phyloP scores from a whole-genome alignment of 2,797 vertebrate species.

The Pangasius djambal region DNA sequence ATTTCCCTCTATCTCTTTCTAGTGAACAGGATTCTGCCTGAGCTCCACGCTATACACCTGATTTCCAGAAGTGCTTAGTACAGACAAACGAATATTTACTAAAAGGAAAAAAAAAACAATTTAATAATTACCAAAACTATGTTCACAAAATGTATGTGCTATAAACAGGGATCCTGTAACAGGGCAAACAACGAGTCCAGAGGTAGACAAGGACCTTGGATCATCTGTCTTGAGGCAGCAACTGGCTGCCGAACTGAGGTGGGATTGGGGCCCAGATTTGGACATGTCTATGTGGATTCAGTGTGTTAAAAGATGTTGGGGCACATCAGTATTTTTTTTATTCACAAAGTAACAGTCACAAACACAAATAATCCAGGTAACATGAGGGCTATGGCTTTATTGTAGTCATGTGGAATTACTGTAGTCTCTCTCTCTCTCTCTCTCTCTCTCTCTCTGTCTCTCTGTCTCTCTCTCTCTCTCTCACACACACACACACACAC shows the following conservation, averaged over 20 bases:
- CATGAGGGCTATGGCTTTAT: not conserved
- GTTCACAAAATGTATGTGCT: not conserved
- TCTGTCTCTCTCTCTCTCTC: not conserved
- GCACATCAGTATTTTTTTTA: not conserved
- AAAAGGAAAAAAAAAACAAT: not conserved
- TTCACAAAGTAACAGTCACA: not conserved
- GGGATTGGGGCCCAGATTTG: not conserved
- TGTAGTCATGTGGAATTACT: not conserved
- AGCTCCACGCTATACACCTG: not conserved
- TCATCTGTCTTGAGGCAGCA: not conserved
- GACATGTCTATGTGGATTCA: not conserved
- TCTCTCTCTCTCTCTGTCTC: too few relatives aligned
- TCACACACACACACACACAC: not conserved
- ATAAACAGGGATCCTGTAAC: not conserved
- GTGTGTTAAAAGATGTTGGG: not conserved
- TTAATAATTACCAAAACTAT: not conserved
- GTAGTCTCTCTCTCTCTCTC: not conserved
- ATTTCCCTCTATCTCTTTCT: constrained; percentile 2
- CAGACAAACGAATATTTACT: not conserved
- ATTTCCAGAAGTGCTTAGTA: not conserved
- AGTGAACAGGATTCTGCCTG: not conserved
- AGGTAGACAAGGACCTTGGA: not conserved
- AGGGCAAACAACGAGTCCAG: not conserved
- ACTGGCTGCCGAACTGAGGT: not conserved
- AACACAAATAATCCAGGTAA: not conserved